A percentile compares a stretch with the other conserved stretches of the same genome.
These are phyloP conservation scores for Phyllopteryx taeniolatus DNA, from an alignment of 2,113 vertebrate species.

Conservation along the genomic window DNA sequence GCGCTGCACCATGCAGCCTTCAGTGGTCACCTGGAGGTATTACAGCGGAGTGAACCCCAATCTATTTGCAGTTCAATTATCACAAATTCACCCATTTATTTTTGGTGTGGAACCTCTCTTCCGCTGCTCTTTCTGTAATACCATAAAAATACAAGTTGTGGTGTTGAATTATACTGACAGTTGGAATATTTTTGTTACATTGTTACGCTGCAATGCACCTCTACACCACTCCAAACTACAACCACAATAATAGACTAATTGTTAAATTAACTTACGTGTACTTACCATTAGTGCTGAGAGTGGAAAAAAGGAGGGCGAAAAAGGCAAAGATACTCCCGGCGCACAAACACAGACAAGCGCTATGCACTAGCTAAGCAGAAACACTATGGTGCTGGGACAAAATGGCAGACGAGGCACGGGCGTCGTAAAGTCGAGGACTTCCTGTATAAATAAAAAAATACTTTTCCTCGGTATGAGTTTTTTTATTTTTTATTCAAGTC, in stretches of 20 bases:
- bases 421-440: too few species aligned
- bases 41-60: not conserved
- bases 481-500: not conserved
- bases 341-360: too few species aligned
- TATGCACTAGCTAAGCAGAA: too few species aligned
- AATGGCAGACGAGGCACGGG: too few species aligned
- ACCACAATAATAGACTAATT: not conserved
- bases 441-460: not conserved
- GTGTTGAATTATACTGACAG: not conserved
- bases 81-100: not conserved
- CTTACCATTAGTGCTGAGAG: too few species aligned
- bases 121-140: not conserved
- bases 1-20: constrained; percentile 96
- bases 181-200: not conserved
- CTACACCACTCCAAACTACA: not conserved
- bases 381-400: too few species aligned
- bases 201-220: not conserved
- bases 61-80: not conserved
- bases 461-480: not conserved
- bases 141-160: not conserved
- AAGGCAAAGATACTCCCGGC: too few species aligned
- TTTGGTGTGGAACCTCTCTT: too few species aligned
- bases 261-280: not conserved
- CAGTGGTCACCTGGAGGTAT: constrained; percentile 93
- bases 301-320: too few species aligned